Conservation (phyloP, 1,140 invertebrate species). For the Ostrea edulis region DNA sequence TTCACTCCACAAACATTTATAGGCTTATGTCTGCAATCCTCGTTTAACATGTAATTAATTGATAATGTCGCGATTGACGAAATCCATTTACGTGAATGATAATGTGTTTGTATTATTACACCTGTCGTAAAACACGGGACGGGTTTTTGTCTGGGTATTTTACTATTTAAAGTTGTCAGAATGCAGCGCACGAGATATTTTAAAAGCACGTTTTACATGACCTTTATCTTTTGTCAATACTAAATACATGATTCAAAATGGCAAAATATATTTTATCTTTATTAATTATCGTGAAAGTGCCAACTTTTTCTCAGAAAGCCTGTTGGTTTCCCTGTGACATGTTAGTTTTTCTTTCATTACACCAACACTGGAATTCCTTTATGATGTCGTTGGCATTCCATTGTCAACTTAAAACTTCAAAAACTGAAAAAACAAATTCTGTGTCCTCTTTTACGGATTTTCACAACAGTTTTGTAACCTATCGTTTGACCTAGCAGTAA, state of each 20-base stretch:
- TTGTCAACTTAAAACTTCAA: neutral
- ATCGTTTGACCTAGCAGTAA: no score
- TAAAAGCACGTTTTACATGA: neutral
- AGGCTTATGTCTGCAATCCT: neutral
- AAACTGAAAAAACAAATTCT: no score
- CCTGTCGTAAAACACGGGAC: neutral
- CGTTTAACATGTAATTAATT: neutral
- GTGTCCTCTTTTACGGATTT: no score
- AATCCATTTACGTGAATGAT: neutral
- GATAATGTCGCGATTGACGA: neutral
- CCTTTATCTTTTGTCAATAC: neutral
- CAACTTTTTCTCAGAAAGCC: neutral
- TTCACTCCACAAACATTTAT: neutral
- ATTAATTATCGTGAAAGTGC: neutral
- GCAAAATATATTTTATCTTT: neutral
- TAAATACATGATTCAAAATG: neutral
- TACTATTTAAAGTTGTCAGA: constrained; percentile 17
- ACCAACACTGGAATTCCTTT: neutral
- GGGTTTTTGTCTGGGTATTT: neutral
- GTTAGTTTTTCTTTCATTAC: neutral
- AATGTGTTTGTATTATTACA: constrained; percentile 4
- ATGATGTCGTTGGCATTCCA: neutral
- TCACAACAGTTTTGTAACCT: no score
- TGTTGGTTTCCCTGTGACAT: neutral
- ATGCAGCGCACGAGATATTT: neutral